A percentile compares a stretch with the other conserved stretches of the same genome.
phyloP scores from a whole-genome alignment of 37 sponge, comb jelly and placozoan genomes.

The Bolinopsis microptera region DNA sequence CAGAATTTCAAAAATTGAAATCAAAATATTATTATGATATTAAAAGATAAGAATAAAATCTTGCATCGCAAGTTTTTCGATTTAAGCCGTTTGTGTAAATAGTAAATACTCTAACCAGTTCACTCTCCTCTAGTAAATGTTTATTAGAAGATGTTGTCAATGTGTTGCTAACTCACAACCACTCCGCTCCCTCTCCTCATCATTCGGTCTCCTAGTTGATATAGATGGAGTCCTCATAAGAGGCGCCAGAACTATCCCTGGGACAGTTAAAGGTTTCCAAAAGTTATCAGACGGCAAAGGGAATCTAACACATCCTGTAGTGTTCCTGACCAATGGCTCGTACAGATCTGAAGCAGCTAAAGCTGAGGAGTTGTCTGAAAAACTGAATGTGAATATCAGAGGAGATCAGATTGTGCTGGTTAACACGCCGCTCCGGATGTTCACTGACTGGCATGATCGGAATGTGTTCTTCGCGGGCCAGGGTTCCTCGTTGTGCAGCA shows the following conservation, averaged over 20 bases:
- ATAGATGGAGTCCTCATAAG: slow-evolving; percentile 42
- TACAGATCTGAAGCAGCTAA: slow-evolving; percentile 33
- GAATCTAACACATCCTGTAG: background rate
- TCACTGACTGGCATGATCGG: slow-evolving; percentile 32
- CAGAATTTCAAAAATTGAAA: background rate
- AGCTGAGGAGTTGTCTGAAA: slow-evolving; percentile 39
- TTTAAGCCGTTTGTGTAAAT: no score
- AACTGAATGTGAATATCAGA: background rate
- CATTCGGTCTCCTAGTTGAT: slow-evolving; percentile 55
- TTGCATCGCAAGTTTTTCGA: no score
- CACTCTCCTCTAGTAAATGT: background rate
- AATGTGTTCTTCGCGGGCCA: slow-evolving; percentile 47
- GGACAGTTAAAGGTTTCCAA: slow-evolving; percentile 21
- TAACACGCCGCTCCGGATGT: background rate
- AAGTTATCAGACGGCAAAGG: background rate
- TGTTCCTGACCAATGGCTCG: slow-evolving; percentile 53
- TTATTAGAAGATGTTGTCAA: slow-evolving; percentile 10
- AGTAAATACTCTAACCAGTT: no score
- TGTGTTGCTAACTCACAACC: background rate
- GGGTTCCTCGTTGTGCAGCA: background rate
- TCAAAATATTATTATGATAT: no score
- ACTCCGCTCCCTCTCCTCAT: background rate
- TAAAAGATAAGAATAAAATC: no score
- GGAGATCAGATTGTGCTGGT: slow-evolving; percentile 43
- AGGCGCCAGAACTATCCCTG: background rate